These are phyloP conservation scores for Argopecten irradians DNA, from an alignment of 1,140 invertebrate species.

Conservation along the genomic window DNA sequence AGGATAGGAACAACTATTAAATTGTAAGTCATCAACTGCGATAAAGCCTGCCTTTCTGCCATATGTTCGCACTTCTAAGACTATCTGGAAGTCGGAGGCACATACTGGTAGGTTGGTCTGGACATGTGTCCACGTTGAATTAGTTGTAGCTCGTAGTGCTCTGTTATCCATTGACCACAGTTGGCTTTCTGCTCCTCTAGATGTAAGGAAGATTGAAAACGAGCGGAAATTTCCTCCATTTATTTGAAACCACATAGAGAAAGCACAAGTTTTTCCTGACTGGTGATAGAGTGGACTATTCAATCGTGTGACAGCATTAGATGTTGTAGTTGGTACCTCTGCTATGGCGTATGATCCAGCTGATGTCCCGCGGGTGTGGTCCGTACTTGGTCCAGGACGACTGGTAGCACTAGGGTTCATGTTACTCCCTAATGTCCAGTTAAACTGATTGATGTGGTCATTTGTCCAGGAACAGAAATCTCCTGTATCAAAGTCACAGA, in stretches of 20 bases:
- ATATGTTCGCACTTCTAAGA: slow-evolving; percentile 60
- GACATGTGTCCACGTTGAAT: slow-evolving; percentile 61
- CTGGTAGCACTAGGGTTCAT: slow-evolving; percentile 52
- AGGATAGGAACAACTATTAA: slow-evolving; percentile 57
- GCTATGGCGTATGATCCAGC: slow-evolving; percentile 62
- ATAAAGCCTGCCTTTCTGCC: slow-evolving; percentile 51
- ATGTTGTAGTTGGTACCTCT: not conserved
- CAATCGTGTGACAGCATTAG: slow-evolving; percentile 48
- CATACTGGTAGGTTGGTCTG: slow-evolving; percentile 61
- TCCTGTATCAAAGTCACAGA: slow-evolving; percentile 63
- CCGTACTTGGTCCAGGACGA: slow-evolving; percentile 51
- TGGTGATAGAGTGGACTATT: slow-evolving; percentile 66
- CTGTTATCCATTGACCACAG: slow-evolving; percentile 46
- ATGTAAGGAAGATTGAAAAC: slow-evolving; percentile 59
- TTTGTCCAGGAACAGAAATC: slow-evolving; percentile 65
- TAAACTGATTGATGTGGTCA: slow-evolving; percentile 54
- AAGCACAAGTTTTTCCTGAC: slow-evolving; percentile 63
- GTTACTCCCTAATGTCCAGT: slow-evolving; percentile 58
- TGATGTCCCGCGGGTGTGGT: slow-evolving; percentile 62
- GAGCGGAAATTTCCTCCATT: slow-evolving; percentile 52
- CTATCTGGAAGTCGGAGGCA: slow-evolving; percentile 67
- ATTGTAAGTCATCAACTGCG: slow-evolving; percentile 67
- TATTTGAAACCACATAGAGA: slow-evolving; percentile 69
- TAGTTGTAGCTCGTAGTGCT: slow-evolving; percentile 19
- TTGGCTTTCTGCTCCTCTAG: slow-evolving; percentile 57